These are phyloP conservation scores for Nematostella vectensis DNA, from an alignment of 92 coral and sea anemone genomes.

Conservation along the genomic window DNA sequence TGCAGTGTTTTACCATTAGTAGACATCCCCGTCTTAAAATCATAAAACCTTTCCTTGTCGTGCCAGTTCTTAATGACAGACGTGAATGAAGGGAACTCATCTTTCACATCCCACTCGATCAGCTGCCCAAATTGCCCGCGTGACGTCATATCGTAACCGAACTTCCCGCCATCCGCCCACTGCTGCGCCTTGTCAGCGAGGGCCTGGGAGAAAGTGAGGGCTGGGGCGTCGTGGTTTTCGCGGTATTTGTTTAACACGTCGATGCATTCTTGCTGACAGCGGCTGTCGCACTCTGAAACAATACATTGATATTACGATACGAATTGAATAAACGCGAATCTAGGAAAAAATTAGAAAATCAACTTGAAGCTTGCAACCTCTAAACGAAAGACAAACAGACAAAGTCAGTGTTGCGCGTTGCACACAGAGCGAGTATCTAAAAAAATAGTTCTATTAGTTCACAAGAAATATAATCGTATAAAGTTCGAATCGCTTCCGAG, in stretches of 20 bases:
- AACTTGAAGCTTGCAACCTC: too few species aligned
- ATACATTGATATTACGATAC: neutral
- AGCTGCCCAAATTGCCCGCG: constrained; percentile 81
- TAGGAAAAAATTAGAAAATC: neutral
- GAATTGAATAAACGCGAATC: neutral
- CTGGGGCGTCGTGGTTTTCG: constrained; percentile 56
- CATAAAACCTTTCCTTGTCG: constrained; percentile 65
- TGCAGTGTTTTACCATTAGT: constrained; percentile 71
- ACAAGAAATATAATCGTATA: too few species aligned
- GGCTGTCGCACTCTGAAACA: constrained; percentile 44
- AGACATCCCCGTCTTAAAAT: constrained; percentile 46
- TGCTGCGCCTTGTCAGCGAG: constrained; percentile 66
- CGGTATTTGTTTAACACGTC: constrained; percentile 71
- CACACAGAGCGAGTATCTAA: too few species aligned
- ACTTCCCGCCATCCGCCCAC: constrained; percentile 81
- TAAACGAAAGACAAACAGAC: too few species aligned
- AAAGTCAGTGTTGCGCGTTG: too few species aligned
- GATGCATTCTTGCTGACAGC: constrained; percentile 66
- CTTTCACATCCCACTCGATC: constrained; percentile 82
- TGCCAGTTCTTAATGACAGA: constrained; percentile 80
- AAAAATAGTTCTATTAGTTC: too few species aligned
- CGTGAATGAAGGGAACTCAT: constrained; percentile 55
- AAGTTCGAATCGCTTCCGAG: too few species aligned
- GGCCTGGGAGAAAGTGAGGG: constrained; percentile 45
- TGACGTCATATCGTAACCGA: constrained; percentile 75